Evolutionary conservation across 2,797 vertebrate species (phyloP).

Genomic region (Mus minutoides): DNA sequence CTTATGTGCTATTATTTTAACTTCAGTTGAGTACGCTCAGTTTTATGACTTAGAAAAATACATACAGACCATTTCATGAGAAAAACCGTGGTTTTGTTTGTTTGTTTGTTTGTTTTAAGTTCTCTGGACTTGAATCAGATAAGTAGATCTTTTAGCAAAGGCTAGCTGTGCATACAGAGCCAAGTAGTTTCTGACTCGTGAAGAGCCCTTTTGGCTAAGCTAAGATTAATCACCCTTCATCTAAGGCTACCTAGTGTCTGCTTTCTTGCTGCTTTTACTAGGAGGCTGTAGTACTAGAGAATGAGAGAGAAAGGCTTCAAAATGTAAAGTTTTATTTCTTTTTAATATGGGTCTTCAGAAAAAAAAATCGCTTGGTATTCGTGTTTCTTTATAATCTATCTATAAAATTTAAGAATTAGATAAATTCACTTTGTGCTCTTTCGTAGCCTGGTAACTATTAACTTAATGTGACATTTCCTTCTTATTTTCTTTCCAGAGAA

Average conservation of each 20-base stretch:
- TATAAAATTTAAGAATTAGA: constrained; percentile 39
- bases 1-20: constrained; percentile 45
- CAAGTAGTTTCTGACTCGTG: background rate
- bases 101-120: background rate
- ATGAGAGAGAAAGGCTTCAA: constrained; percentile 1
- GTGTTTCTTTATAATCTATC: constrained; percentile 13
- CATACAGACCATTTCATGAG: constrained; percentile 57
- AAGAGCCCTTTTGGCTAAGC: background rate
- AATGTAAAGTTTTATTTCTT: constrained; percentile 14
- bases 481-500: constrained; percentile 68
- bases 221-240: background rate
- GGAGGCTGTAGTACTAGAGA: constrained; percentile 8
- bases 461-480: constrained; percentile 77
- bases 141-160: constrained; percentile 21
- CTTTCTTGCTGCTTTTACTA: background rate
- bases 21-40: background rate
- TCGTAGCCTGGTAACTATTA: constrained; percentile 75
- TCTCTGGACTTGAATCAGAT: constrained; percentile 48
- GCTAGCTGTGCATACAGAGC: background rate
- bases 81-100: too few species aligned
- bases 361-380: background rate
- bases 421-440: constrained; percentile 66
- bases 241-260: background rate
- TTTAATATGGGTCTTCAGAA: constrained; percentile 4
- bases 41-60: constrained; percentile 51